Conservation (phyloP, 2,113 vertebrate species). For the Fregata magnificens region DNA sequence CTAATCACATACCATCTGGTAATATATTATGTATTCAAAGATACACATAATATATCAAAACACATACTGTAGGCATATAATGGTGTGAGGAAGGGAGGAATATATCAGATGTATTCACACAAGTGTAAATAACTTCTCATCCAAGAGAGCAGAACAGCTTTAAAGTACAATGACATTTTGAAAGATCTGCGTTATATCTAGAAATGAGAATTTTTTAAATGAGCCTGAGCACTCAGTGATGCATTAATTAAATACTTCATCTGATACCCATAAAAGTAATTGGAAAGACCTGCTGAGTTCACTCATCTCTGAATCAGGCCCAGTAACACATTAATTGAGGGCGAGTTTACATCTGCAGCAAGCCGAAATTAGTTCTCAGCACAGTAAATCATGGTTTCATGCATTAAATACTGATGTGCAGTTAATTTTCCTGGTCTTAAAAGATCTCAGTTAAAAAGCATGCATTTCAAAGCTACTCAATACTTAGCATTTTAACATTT, state of each 20-base stretch:
- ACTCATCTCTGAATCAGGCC: slow-evolving; percentile 21
- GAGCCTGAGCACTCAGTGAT: slow-evolving; percentile 22
- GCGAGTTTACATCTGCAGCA: slow-evolving; percentile 6
- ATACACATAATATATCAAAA: slow-evolving; percentile 60
- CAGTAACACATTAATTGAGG: slow-evolving; percentile 3
- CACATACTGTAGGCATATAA: slow-evolving; percentile 50
- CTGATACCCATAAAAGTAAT: slow-evolving; percentile 46
- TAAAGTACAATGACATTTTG: slow-evolving; percentile 65
- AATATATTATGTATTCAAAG: slow-evolving; percentile 60
- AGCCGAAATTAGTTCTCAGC: slow-evolving; percentile 14
- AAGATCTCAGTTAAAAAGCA: background rate
- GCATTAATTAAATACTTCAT: slow-evolving; percentile 61
- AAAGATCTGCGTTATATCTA: slow-evolving; percentile 35
- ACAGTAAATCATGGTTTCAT: background rate
- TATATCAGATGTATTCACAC: slow-evolving; percentile 49
- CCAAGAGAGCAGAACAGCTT: slow-evolving; percentile 53
- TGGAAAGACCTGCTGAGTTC: slow-evolving; percentile 45
- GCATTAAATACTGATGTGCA: background rate
- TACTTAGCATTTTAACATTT: background rate
- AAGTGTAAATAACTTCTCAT: slow-evolving; percentile 61
- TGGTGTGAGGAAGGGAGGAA: slow-evolving; percentile 16
- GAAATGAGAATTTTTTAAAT: slow-evolving; percentile 32
- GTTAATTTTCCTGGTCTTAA: background rate
- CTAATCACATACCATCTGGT: slow-evolving; percentile 53
- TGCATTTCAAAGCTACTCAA: background rate